Percentiles rank a stretch among this genome's conserved stretches.
phyloP scores from a whole-genome alignment of 2,797 vertebrate species.

The Sarcoramphus papa region DNA sequence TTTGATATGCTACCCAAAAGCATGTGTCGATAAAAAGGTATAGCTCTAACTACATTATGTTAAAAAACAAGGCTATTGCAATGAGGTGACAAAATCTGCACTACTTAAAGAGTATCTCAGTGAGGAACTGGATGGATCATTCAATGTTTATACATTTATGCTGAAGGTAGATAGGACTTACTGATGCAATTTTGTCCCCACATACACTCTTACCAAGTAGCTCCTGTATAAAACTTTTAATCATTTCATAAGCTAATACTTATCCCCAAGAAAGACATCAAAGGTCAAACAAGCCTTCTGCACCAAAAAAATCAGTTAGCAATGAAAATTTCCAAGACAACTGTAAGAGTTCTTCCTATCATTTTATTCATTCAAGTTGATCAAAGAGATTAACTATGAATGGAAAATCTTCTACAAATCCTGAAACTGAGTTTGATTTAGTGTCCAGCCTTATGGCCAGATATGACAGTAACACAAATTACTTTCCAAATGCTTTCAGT shows the following conservation, averaged over 20 bases:
- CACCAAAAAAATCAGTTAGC: neutral
- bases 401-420: neutral
- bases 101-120: neutral
- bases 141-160: neutral
- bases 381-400: neutral
- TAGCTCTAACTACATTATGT: neutral
- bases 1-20: neutral
- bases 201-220: neutral
- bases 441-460: neutral
- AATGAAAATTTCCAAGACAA: neutral
- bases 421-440: neutral
- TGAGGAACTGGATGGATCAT: neutral
- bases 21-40: neutral
- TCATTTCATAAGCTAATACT: neutral
- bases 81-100: neutral
- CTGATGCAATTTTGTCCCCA: neutral
- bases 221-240: neutral
- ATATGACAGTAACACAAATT: neutral
- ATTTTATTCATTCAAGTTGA: neutral
- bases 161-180: neutral
- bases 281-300: neutral
- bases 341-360: neutral
- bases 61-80: neutral
- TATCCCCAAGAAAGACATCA: neutral
- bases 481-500: neutral